phyloP scores from a whole-genome alignment of 1,140 invertebrate genomes.

The Meloidogyne hapla region DNA sequence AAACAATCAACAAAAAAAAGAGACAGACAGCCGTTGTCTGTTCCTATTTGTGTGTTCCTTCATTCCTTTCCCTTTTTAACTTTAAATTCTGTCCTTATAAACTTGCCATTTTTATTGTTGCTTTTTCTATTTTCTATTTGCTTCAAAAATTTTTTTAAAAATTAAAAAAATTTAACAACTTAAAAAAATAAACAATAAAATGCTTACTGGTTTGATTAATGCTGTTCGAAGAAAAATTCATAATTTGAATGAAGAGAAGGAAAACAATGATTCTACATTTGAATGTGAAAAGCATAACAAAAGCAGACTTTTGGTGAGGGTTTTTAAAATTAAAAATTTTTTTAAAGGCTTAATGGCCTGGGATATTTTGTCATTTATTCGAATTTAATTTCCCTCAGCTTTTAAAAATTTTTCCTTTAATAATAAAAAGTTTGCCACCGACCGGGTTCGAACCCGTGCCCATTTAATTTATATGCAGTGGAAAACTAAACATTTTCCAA shows the following conservation, averaged over 20 bases:
- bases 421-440: no score
- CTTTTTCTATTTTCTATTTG: background rate
- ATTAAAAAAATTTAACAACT: background rate
- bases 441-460: no score
- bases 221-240: conserved; percentile 5
- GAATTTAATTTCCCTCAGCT: no score
- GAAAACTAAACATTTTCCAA: no score
- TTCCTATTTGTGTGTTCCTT: background rate
- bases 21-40: background rate
- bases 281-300: background rate
- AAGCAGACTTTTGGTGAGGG: background rate
- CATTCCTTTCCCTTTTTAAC: background rate
- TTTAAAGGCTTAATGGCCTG: no score
- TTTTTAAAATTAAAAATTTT: background rate
- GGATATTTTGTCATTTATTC: no score
- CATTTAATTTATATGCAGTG: no score
- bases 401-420: no score
- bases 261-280: background rate
- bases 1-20: background rate
- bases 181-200: background rate
- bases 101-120: background rate
- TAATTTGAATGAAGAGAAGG: background rate
- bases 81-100: background rate
- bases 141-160: background rate
- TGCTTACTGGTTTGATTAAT: background rate